phyloP scores from a whole-genome alignment of 2,797 vertebrate species.

The Tragelaphus oryx region DNA sequence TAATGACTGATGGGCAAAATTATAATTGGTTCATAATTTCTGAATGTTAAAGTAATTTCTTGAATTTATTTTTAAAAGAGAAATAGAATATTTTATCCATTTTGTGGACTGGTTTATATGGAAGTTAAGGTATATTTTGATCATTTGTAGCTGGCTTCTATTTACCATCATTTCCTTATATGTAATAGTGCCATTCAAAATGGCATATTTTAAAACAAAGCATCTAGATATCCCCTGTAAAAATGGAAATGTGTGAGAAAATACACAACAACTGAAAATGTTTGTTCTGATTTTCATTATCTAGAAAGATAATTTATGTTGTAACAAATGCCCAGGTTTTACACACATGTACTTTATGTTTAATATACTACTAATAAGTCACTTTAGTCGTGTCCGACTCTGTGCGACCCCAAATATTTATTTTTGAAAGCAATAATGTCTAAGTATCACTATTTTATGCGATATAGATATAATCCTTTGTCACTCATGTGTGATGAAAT shows the following conservation, averaged over 20 bases:
- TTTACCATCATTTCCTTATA: background rate
- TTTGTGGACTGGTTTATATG: background rate
- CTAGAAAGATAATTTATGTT: background rate
- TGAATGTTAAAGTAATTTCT: background rate
- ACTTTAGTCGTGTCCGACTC: no score
- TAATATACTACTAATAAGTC: no score
- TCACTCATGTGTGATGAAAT: background rate
- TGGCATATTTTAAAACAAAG: background rate
- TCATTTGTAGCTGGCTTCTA: background rate
- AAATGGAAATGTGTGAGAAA: background rate
- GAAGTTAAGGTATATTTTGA: background rate
- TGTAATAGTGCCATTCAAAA: background rate
- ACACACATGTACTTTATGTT: background rate
- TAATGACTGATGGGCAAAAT: background rate
- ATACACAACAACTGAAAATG: background rate
- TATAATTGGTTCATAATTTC: background rate
- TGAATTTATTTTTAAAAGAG: background rate
- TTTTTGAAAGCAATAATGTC: background rate
- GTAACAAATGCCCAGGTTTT: background rate
- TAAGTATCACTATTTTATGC: background rate
- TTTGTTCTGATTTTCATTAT: background rate
- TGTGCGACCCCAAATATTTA: background rate
- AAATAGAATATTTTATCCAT: background rate
- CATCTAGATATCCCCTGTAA: background rate
- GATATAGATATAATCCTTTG: rapidly evolving